phyloP scores from a whole-genome alignment of 30 jellyfish, hydroid and myxozoan genomes.

The Turritopsis dohrnii region DNA sequence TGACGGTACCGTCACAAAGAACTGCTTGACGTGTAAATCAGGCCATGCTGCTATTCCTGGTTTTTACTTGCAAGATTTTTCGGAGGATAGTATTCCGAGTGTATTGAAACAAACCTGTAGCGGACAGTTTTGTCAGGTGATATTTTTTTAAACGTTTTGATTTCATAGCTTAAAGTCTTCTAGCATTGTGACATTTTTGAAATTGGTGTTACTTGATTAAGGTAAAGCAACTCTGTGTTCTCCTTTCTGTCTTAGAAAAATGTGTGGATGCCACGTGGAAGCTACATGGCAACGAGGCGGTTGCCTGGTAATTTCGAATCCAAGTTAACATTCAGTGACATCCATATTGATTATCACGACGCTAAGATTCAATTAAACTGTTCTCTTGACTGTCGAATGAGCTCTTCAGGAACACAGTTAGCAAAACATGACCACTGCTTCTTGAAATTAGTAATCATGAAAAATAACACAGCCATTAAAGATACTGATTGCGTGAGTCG shows the following conservation, averaged over 20 bases:
- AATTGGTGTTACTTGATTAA: background rate
- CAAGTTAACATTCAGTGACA: constrained; percentile 37
- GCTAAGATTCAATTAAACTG: constrained; percentile 54
- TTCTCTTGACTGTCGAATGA: constrained; percentile 78
- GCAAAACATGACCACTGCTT: constrained; percentile 66
- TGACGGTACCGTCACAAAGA: background rate
- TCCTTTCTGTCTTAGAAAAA: constrained; percentile 1
- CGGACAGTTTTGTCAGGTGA: constrained; percentile 50
- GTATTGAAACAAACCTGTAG: constrained; percentile 51
- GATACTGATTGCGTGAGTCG: constrained; percentile 66
- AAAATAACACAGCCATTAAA: constrained; percentile 20
- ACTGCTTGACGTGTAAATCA: constrained; percentile 48
- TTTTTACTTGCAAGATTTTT: constrained; percentile 40
- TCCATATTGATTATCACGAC: constrained; percentile 40
- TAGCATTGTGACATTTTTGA: background rate
- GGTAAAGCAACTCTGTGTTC: background rate
- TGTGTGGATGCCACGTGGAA: constrained; percentile 73
- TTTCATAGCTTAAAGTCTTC: background rate
- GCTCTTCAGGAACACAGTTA: constrained; percentile 36
- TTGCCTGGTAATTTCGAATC: constrained; percentile 87
- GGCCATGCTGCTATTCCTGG: constrained; percentile 95
- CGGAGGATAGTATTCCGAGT: constrained; percentile 48
- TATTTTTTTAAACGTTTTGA: background rate
- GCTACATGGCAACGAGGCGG: constrained; percentile 59
- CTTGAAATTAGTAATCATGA: constrained; percentile 27